phyloP scores from a whole-genome alignment of 35 echinoderm and acorn worm genomes.

The Acanthaster planci region DNA sequence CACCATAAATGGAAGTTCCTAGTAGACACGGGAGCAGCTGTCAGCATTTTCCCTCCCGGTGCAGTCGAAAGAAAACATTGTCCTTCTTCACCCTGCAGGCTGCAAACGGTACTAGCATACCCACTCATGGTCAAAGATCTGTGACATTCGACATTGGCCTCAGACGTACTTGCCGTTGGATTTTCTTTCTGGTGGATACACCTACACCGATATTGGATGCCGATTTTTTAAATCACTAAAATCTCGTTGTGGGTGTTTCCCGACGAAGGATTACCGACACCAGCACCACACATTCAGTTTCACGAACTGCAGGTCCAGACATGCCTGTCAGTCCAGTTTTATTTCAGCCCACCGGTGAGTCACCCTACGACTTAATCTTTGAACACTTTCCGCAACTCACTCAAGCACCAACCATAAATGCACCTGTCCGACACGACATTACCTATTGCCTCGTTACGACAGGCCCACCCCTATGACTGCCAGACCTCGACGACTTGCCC shows the following conservation, averaged over 20 bases:
- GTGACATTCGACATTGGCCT: conserved; percentile 49
- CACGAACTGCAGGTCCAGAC: neutral
- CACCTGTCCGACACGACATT: conserved; percentile 37
- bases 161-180: conserved; percentile 42
- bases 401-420: conserved; percentile 6
- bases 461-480: conserved; percentile 50
- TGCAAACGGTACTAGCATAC: neutral
- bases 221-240: conserved; percentile 48
- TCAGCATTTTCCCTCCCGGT: neutral
- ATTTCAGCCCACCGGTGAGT: neutral
- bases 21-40: neutral
- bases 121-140: conserved; percentile 29
- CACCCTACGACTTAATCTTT: neutral
- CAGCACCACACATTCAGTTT: neutral
- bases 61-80: neutral
- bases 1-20: neutral
- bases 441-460: conserved; percentile 50
- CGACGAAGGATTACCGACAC: conserved; percentile 36
- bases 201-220: conserved; percentile 44
- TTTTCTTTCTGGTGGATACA: conserved; percentile 49
- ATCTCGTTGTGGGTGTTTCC: conserved; percentile 30
- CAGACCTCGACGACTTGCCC: conserved; percentile 17
- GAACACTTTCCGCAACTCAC: neutral
- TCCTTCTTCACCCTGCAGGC: neutral
- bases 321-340: neutral